Evolutionary conservation across 2,113 vertebrate genomes (phyloP).

Genomic region (Pterocles burchelli): DNA sequence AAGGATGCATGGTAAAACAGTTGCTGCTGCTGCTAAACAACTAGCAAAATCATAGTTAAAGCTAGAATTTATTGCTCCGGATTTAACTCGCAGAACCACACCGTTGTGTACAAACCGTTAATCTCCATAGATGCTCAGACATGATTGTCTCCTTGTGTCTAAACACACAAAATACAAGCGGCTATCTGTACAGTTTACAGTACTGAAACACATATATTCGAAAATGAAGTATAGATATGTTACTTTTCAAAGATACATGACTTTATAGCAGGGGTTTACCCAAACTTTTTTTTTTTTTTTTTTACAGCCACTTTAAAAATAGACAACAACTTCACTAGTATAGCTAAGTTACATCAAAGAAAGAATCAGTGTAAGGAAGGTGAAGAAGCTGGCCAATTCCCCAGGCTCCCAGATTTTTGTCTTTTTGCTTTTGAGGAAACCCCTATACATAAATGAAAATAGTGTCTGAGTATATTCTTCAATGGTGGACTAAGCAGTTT

Average conservation of each 20-base stretch:
- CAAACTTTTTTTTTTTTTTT: conserved; percentile 74
- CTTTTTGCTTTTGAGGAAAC: conserved; percentile 80
- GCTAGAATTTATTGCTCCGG: conserved; percentile 94
- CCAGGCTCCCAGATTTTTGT: conserved; percentile 81
- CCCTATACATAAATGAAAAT: conserved; percentile 85
- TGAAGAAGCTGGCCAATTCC: conserved; percentile 84
- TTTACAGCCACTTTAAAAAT: conserved; percentile 86
- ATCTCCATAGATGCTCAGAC: conserved; percentile 85
- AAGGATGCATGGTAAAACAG: conserved; percentile 67
- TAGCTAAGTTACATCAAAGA: conserved; percentile 84
- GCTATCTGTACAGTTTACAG: conserved; percentile 94
- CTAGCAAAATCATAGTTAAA: conserved; percentile 83
- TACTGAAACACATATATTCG: conserved; percentile 96
- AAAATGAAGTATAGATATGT: conserved; percentile 98
- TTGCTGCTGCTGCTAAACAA: conserved; percentile 74
- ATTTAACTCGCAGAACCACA: conserved; percentile 82
- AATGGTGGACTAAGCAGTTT: conserved; percentile 85
- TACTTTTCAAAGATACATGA: conserved; percentile 99
- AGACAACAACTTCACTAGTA: conserved; percentile 86
- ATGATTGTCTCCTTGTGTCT: conserved; percentile 98
- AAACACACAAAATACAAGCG: conserved; percentile 88
- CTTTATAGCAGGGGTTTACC: conserved; percentile 92
- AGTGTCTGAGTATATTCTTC: conserved; percentile 85
- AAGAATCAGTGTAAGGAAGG: conserved; percentile 75
- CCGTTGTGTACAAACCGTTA: conserved; percentile 78